Evolutionary conservation across 2,797 vertebrate genomes (phyloP), one percentile per base, ranked within the genome.

Genomic region (Ctenosaura bakeri): DNA sequence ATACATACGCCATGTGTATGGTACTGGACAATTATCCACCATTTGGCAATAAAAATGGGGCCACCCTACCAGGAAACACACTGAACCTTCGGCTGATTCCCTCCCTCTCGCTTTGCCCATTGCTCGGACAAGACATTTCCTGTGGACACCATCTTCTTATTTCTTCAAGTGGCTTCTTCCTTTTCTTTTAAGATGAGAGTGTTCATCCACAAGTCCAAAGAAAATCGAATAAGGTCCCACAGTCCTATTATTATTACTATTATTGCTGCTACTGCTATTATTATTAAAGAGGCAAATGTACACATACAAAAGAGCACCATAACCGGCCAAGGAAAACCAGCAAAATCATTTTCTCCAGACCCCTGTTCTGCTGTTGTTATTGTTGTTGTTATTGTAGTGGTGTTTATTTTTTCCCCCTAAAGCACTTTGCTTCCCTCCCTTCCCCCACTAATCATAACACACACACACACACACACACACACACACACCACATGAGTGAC

Each of bases 251-350:
- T 69, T 32, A 18, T 88, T 90, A 83, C 90, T 90, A 90, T 85
- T 71, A 77, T 64, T 24, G 12, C 24, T 64, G 59, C 16, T 54
- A 13, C 13, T 54, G 54, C 13, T 56, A 56, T 89, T 91, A 89
- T 92, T 90, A 90, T 84, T 69, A 78, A 83, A 59, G 6, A 69
- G 14, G 22, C 16, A n/a, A 77, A 50, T 5, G 6, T 16, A 73
- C 32, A 82, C 71, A 50, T 35, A 91, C 88, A 89, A 94, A 93
- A 89, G 89, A 86, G 66, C 85, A 59, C 86, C 7, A 90, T 86
- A 4, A 92, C 71, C 71, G 89, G 74, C 89, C 83, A 69, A 90
- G 89, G 81, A 83, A 89, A 38, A 8, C 56, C 83, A 89, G 81
- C 7, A 32, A 10, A 12, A 16, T 9, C 32, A 7, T 73, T 54